phyloP scores from a whole-genome alignment of 2,113 vertebrate species.

The Dinomys branickii region DNA sequence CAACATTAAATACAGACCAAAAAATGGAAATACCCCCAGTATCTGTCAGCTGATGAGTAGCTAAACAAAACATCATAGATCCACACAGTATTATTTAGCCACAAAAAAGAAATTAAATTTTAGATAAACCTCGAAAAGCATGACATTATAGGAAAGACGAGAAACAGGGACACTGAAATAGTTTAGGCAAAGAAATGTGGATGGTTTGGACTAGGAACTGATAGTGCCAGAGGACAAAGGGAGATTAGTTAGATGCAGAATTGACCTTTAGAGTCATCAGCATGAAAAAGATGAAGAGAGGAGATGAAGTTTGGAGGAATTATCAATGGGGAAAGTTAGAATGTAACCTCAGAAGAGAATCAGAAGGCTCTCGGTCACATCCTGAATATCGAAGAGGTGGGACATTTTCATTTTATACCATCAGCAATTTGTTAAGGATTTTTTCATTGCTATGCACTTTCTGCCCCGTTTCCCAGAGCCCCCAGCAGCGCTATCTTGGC shows the following conservation, averaged over 20 bases:
- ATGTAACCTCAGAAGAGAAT: background rate
- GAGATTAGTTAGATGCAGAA: background rate
- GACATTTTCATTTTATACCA: conserved; percentile 38
- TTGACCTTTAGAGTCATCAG: background rate
- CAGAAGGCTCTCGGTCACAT: background rate
- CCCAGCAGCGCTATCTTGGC: background rate
- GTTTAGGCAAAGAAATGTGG: conserved; percentile 6
- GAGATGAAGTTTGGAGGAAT: background rate
- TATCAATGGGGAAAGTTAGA: background rate
- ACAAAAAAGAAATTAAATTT: background rate
- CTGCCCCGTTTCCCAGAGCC: background rate
- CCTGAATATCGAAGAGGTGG: background rate
- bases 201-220: background rate
- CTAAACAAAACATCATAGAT: background rate
- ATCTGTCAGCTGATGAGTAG: background rate
- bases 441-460: background rate
- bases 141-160: background rate
- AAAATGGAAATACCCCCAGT: conserved; percentile 8
- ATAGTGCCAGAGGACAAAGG: background rate
- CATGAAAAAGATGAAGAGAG: background rate
- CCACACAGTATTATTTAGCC: background rate
- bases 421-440: background rate
- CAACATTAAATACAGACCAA: background rate
- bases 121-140: background rate
- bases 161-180: background rate